Evolutionary conservation across 2,888 invertebrate genomes (phyloP), one percentile per base, ranked within the genome.

Genomic region (Cephus pygmeus): DNA sequence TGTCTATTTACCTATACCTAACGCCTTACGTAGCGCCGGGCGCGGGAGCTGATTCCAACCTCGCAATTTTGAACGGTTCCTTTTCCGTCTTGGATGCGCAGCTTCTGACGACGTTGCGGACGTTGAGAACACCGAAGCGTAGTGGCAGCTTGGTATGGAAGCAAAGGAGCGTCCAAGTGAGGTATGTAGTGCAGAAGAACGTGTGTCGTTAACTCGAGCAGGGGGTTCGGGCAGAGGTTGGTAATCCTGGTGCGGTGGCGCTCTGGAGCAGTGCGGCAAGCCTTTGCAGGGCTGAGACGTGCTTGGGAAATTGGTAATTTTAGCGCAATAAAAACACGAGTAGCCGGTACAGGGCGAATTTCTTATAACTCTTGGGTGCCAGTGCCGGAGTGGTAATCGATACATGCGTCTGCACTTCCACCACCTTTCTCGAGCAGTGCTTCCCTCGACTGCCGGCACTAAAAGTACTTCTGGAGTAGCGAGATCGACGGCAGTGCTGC

Each of bases 361-460:
- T 83, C 82, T 83, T 83, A 77, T 77, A 80, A 79, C 68, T 73
- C 31, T n/a, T 15, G 11, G 69, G 68, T 74, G 56, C 82, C 56
- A 9, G 23, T 79, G 81, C 80, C 78, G 80, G 81, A 83, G 84
- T 83, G 81, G 86, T 85, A 87, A 88, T 88, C 87, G 85, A 88
- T 88, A 88, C 86, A 87, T 83, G 85, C 87, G 85, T 87, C 86
- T 85, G 84, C 85, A 83, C 82, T 85, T 84, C 81, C 84, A 82
- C 83, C 83, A 84, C 82, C 84, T 86, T 85, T 82, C 82, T 71
- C 71, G 30, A 34, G 71, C 30, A 30, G 30, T 23, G 56, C 56
- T 56, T 56, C 56, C 9, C 23, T 56, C 23, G 56, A 56, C 23
- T 56, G 56, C 56, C 23, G 9, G 71, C 15, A 71, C 23, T 30